Evolutionary conservation across 2,888 invertebrate genomes (phyloP).

Genomic region (Periphyllus acericola): DNA sequence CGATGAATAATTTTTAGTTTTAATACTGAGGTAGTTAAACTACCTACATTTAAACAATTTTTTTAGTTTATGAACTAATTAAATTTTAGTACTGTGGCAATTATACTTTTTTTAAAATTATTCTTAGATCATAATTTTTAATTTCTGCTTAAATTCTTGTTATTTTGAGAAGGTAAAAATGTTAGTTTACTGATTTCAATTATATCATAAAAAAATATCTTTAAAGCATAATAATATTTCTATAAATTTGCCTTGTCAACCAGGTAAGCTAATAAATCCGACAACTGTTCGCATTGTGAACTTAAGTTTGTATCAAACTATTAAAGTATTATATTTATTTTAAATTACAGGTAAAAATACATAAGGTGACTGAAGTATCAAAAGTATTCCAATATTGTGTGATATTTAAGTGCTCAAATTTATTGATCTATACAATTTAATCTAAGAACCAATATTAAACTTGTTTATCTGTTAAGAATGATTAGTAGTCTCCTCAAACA

Average conservation of each 20-base stretch:
- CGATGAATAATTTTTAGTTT: neutral
- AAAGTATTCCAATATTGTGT: neutral
- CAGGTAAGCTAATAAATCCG: neutral
- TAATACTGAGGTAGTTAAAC: neutral
- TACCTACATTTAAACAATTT: neutral
- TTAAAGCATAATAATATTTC: neutral
- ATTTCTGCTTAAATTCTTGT: neutral
- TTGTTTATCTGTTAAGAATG: too few species aligned
- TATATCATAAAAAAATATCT: neutral
- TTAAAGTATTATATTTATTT: neutral
- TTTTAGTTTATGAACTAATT: neutral
- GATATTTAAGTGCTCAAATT: neutral
- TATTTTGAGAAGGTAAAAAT: neutral
- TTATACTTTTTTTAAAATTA: neutral
- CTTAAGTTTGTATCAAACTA: neutral
- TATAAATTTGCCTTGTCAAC: neutral
- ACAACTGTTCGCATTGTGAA: neutral
- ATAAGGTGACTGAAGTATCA: neutral
- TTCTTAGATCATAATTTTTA: neutral
- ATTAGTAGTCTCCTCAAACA: too few species aligned
- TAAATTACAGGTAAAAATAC: neutral
- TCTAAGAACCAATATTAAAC: neutral
- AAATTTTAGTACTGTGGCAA: neutral
- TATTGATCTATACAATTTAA: neutral
- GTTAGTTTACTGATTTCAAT: neutral